These are phyloP conservation scores for Phoxinus phoxinus DNA, from an alignment of 2,113 vertebrate genomes.

Conservation along the genomic window DNA sequence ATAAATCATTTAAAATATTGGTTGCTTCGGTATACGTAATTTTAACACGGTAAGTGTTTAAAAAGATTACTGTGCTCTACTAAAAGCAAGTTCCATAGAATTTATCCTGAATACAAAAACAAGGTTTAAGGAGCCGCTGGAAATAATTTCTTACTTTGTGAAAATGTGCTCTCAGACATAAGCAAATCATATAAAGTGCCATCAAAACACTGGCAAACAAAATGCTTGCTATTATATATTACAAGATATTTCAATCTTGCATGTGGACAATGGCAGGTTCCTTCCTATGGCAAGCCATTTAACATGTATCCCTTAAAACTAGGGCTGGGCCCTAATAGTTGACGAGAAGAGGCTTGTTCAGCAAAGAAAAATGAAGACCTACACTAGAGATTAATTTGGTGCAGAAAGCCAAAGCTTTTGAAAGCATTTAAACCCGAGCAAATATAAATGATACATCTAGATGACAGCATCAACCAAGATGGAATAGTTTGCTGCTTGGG, in stretches of 20 bases:
- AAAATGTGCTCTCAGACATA: conserved; percentile 18
- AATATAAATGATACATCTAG: too few species aligned
- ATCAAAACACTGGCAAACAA: not conserved
- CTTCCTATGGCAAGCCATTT: not conserved
- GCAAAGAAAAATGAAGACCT: too few species aligned
- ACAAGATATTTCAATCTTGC: not conserved
- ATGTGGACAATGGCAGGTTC: conserved; percentile 39
- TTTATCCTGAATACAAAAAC: not conserved
- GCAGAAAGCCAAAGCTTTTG: too few species aligned
- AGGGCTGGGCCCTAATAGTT: not conserved
- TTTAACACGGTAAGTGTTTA: not conserved
- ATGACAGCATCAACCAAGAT: too few species aligned
- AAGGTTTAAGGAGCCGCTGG: not conserved
- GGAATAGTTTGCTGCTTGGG: too few species aligned
- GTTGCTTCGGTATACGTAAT: not conserved
- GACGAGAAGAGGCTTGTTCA: too few species aligned
- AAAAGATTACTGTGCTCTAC: not conserved
- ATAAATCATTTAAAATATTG: not conserved
- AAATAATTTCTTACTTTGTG: not conserved
- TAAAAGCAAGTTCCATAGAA: not conserved
- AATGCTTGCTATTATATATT: not conserved
- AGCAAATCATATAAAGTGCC: not conserved
- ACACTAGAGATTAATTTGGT: too few species aligned
- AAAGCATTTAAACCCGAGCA: too few species aligned
- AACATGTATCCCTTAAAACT: not conserved